phyloP scores from a whole-genome alignment of 2,888 invertebrate species.

The Melanophora roralis region DNA sequence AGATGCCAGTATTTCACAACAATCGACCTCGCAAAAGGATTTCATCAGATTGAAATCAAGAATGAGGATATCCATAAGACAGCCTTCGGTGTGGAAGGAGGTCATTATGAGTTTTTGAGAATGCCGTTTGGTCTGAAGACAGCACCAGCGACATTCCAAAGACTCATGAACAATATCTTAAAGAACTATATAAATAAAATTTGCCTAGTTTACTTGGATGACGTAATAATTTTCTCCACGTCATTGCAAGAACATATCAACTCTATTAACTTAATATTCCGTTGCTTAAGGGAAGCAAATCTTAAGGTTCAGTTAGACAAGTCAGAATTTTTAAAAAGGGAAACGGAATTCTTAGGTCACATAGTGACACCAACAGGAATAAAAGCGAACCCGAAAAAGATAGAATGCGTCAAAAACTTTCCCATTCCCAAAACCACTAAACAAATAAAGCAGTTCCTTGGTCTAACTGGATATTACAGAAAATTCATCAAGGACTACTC shows the following conservation, averaged over 20 bases:
- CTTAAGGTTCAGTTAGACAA: slow-evolving; percentile 48
- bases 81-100: slow-evolving; percentile 46
- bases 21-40: slow-evolving; percentile 56
- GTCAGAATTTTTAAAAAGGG: slow-evolving; percentile 50
- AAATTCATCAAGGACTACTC: slow-evolving; percentile 59
- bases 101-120: slow-evolving; percentile 59
- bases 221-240: slow-evolving; percentile 57
- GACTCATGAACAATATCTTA: slow-evolving; percentile 60
- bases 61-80: slow-evolving; percentile 57
- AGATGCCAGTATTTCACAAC: slow-evolving; percentile 56
- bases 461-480: slow-evolving; percentile 58
- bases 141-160: slow-evolving; percentile 63
- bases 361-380: slow-evolving; percentile 33
- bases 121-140: slow-evolving; percentile 63
- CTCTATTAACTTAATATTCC: slow-evolving; percentile 24
- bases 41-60: slow-evolving; percentile 59
- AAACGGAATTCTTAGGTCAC: slow-evolving; percentile 46
- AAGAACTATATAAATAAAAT: slow-evolving; percentile 48
- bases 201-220: slow-evolving; percentile 59
- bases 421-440: slow-evolving; percentile 41
- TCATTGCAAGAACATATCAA: slow-evolving; percentile 47
- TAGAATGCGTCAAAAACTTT: slow-evolving; percentile 52
- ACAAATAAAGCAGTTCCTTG: slow-evolving; percentile 59
- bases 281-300: slow-evolving; percentile 40
- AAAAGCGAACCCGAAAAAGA: slow-evolving; percentile 53